Percentiles rank a stretch among this genome's conserved stretches.
phyloP scores from a whole-genome alignment of 1,140 invertebrate species.

The Amphibalanus amphitrite region DNA sequence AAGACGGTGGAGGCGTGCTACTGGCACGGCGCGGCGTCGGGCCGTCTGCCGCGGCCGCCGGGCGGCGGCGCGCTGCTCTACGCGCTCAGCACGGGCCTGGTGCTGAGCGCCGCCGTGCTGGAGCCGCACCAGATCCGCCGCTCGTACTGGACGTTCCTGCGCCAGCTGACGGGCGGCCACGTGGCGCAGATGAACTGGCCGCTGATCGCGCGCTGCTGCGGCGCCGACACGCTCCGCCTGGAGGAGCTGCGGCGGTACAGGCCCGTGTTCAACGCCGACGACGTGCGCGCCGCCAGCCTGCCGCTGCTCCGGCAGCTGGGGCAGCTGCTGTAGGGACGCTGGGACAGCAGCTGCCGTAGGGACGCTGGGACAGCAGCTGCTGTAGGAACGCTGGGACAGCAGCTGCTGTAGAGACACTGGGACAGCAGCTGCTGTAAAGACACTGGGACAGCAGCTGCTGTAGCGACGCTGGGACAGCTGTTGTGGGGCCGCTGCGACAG shows the following conservation, averaged over 20 bases:
- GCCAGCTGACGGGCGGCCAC: not conserved
- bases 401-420: too few species aligned
- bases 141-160: conserved; percentile 3
- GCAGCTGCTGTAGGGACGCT: not conserved
- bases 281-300: not conserved
- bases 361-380: too few species aligned
- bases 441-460: too few species aligned
- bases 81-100: not conserved
- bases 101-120: not conserved
- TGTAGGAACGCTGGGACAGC: too few species aligned
- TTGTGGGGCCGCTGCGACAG: too few species aligned
- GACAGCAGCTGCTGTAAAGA: too few species aligned
- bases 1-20: conserved; percentile 2
- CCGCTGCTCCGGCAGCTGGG: not conserved
- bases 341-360: not conserved
- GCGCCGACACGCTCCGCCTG: not conserved
- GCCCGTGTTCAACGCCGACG: not conserved
- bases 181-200: not conserved
- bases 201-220: not conserved
- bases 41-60: not conserved
- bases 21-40: not conserved
- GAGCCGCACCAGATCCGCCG: not conserved
- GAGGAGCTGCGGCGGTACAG: not conserved
- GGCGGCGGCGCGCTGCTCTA: not conserved
- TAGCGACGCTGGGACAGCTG: too few species aligned